Base-by-base conservation (phyloP, 2,113 vertebrate species). In the Brachyhypopomus occidentalis region DNA sequence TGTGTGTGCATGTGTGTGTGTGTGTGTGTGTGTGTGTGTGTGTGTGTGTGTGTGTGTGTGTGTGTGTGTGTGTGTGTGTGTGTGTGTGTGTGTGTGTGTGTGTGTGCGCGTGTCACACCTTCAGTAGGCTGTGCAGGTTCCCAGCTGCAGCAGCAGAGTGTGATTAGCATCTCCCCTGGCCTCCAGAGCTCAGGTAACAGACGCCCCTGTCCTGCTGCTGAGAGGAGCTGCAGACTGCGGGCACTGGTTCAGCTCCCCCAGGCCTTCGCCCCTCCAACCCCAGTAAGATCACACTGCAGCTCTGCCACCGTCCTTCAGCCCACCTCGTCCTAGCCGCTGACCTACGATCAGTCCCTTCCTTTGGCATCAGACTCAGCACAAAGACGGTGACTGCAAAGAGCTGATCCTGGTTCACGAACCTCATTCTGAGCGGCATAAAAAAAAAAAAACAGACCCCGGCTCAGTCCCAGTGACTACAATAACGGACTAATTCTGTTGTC, bases 41-140 rank as follows among this genome's bases (percentile, higher is more conserved):
- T 45, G 41, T 45, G 41, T 45, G 9, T 45, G 9, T 8, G 9
- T 45, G 41, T 45, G 41, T 45, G 9, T 45, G 41, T 45, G 41
- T 45, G 6, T 11, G 2, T 45, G 2, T 92, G 90, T 92, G 91
- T 92, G 70, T 60, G 59, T 78, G 64, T 58, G 64, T 83, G 72
- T 85, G 86, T 55, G 72, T 73, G 80, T 66, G 78, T 83, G 73
- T 82, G 59, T 79, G 9, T 52, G 19, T 20, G 76, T 72, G 25
- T 30, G 38, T 58, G 78, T 66, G 67, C 67, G 23, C 66, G 75
- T 67, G 20, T 75, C 16, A 74, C 80, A 84, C 83, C 82, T 84
- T 84, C 75, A 79, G 84, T 76, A 77, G 78, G 79, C 81, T 48
- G 72, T 34, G 45, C 78, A 60, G 81, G 70, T 82, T 81, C 83